A percentile compares a stretch with the other conserved stretches of the same genome.
Conservation (phyloP, 2,113 vertebrate species). For the Todiramphus saurophagus region DNA sequence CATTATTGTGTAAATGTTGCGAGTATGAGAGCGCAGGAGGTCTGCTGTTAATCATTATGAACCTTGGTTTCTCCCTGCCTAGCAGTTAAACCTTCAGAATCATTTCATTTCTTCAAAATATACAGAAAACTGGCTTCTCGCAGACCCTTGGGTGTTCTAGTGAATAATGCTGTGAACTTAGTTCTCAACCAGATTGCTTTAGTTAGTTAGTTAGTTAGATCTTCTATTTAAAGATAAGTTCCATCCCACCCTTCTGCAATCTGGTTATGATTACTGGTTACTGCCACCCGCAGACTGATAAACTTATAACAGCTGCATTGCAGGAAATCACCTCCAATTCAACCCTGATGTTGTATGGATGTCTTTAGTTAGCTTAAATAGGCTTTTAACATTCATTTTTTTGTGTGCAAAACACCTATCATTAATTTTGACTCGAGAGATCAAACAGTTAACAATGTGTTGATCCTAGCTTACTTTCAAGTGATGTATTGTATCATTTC, state of each 20-base stretch:
- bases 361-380: slow-evolving; percentile 78
- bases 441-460: slow-evolving; percentile 83
- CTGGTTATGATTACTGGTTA: slow-evolving; percentile 79
- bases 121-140: slow-evolving; percentile 1
- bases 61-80: slow-evolving; percentile 22
- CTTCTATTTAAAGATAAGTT: slow-evolving; percentile 62
- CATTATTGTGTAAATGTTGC: slow-evolving; percentile 40
- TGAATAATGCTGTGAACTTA: background rate
- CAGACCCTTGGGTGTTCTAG: slow-evolving; percentile 27
- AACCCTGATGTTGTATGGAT: slow-evolving; percentile 73
- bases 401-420: slow-evolving; percentile 77
- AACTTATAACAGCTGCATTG: slow-evolving; percentile 82
- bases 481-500: slow-evolving; percentile 76
- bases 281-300: slow-evolving; percentile 82
- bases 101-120: slow-evolving; percentile 30
- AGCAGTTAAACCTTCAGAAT: slow-evolving; percentile 55
- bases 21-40: slow-evolving; percentile 9
- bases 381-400: slow-evolving; percentile 76
- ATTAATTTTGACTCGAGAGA: slow-evolving; percentile 78
- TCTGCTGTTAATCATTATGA: slow-evolving; percentile 43
- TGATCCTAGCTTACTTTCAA: slow-evolving; percentile 77
- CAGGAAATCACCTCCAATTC: slow-evolving; percentile 78
- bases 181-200: slow-evolving; percentile 14
- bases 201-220: slow-evolving; percentile 10
- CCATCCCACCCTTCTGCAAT: slow-evolving; percentile 59